Conservation (phyloP, 2,888 invertebrate species). For the Neocrepidodera transversa region DNA sequence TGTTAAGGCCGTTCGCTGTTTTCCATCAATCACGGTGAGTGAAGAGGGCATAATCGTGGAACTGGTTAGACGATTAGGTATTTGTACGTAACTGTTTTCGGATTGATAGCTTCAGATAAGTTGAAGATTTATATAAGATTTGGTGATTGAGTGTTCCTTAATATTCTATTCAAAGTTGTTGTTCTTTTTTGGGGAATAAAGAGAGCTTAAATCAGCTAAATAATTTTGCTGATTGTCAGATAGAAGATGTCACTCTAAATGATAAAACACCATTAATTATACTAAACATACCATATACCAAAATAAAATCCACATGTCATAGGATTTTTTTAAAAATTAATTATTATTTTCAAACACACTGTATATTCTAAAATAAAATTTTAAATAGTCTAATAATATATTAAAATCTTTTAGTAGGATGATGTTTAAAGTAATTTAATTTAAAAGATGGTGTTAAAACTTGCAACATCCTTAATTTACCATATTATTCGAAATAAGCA, state of each 20-base stretch:
- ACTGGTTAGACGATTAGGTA: conserved; percentile 24
- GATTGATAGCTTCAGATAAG: conserved; percentile 12
- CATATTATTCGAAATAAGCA: background rate
- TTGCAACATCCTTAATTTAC: background rate
- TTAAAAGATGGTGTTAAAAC: background rate
- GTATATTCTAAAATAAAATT: too few species aligned
- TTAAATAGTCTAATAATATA: too few species aligned
- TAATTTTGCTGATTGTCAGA: too few species aligned
- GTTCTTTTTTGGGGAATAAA: too few species aligned
- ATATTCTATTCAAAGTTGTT: conserved; percentile 18
- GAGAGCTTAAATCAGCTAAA: too few species aligned
- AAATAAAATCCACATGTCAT: too few species aligned
- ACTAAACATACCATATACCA: too few species aligned
- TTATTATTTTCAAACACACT: too few species aligned
- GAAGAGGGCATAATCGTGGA: conserved; percentile 28
- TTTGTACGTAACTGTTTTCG: conserved; percentile 19
- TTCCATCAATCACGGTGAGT: conserved; percentile 55
- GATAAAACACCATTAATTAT: too few species aligned
- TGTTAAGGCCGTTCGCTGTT: conserved; percentile 48
- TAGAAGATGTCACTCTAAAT: too few species aligned
- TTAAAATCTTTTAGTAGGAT: too few species aligned
- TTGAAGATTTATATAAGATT: conserved; percentile 15
- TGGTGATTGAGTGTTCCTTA: conserved; percentile 8
- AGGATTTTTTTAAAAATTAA: too few species aligned
- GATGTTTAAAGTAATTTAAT: conserved; percentile 2